Evolutionary conservation across 2,888 invertebrate species (phyloP).

Genomic region (Calameuta pallipes): DNA sequence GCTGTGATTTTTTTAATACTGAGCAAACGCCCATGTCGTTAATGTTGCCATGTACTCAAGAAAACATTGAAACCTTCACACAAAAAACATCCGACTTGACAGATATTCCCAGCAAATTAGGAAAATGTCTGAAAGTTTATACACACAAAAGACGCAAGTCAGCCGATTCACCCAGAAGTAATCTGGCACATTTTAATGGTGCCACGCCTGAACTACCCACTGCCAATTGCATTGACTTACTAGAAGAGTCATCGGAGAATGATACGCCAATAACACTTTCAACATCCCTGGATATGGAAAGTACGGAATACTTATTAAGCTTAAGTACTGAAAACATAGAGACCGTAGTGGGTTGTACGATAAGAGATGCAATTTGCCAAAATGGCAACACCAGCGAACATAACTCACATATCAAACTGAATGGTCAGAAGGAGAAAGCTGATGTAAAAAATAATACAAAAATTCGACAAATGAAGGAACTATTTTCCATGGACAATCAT

Average conservation of each 20-base stretch:
- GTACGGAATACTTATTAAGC: slow-evolving; percentile 54
- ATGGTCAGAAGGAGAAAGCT: slow-evolving; percentile 21
- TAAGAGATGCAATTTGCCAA: slow-evolving; percentile 31
- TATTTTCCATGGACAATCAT: slow-evolving; percentile 23
- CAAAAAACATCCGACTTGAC: slow-evolving; percentile 7
- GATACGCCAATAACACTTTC: slow-evolving; percentile 52
- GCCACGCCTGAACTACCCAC: slow-evolving; percentile 32
- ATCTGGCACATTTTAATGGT: slow-evolving; percentile 10
- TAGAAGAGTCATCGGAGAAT: slow-evolving; percentile 46
- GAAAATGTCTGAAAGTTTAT: slow-evolving; percentile 60
- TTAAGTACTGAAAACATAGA: slow-evolving; percentile 54
- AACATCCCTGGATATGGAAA: slow-evolving; percentile 53
- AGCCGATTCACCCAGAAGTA: neutral
- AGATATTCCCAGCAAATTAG: slow-evolving; percentile 35
- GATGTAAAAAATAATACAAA: slow-evolving; percentile 14
- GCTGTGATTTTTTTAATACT: slow-evolving; percentile 46
- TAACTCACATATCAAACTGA: neutral
- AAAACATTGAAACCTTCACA: neutral
- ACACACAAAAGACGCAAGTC: slow-evolving; percentile 47
- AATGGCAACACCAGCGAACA: slow-evolving; percentile 19
- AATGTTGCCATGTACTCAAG: neutral
- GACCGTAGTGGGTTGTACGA: slow-evolving; percentile 48
- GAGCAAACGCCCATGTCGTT: neutral
- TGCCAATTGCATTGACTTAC: slow-evolving; percentile 55
- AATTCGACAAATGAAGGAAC: slow-evolving; percentile 27